These are phyloP conservation scores for Caradrina kadenii DNA, from an alignment of 2,888 invertebrate species.

Conservation along the genomic window DNA sequence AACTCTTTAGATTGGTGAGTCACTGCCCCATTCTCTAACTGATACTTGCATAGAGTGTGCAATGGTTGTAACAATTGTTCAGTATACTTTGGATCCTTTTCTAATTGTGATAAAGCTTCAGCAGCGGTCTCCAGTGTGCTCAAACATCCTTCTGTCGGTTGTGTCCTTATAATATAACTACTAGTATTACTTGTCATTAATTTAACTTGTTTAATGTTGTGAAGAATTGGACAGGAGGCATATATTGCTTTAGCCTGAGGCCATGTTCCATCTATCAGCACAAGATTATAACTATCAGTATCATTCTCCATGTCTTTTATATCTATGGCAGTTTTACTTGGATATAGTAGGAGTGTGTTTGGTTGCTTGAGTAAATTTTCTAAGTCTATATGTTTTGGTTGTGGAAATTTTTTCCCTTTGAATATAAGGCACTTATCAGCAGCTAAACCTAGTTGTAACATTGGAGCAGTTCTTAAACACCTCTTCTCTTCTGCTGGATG, in stretches of 20 bases:
- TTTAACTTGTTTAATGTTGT: constrained; percentile 95
- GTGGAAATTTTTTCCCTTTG: constrained; percentile 96
- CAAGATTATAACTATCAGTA: constrained; percentile 92
- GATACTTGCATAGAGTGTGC: constrained; percentile 95
- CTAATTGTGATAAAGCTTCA: constrained; percentile 94
- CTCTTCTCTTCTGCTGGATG: constrained; percentile 98
- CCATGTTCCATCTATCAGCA: constrained; percentile 98
- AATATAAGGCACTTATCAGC: constrained; percentile 94
- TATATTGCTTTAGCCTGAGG: constrained; percentile 98
- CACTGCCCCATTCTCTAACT: constrained; percentile 97
- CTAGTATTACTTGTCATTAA: constrained; percentile 93
- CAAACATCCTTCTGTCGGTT: constrained; percentile 97
- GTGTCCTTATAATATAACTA: constrained; percentile 97
- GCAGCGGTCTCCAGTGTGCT: constrained; percentile 97
- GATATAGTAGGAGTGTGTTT: constrained; percentile 95
- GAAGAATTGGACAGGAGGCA: constrained; percentile 94
- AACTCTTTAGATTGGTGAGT: constrained; percentile 98
- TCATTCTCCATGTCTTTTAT: constrained; percentile 89
- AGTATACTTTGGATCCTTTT: constrained; percentile 92
- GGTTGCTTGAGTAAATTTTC: constrained; percentile 92
- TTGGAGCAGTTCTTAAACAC: constrained; percentile 96
- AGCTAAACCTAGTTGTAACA: constrained; percentile 94
- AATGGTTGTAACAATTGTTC: constrained; percentile 94
- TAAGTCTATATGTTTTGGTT: constrained; percentile 92
- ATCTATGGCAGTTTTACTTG: constrained; percentile 93